These are phyloP conservation scores for Marronus borbonicus DNA, from an alignment of 2,888 invertebrate species.

Conservation along the genomic window DNA sequence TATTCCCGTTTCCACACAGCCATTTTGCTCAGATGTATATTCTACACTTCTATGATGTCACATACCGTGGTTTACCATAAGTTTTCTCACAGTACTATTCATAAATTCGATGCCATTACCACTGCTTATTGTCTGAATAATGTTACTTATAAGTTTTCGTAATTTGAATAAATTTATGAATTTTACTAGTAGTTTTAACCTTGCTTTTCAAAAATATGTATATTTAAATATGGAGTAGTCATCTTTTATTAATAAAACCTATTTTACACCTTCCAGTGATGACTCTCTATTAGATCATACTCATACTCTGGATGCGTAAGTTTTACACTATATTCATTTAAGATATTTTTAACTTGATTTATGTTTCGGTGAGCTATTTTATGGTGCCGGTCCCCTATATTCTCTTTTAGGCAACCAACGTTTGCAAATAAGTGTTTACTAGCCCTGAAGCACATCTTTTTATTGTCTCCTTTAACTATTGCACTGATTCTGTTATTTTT, in stretches of 20 bases:
- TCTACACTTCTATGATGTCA: background rate
- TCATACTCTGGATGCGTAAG: background rate
- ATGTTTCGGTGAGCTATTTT: background rate
- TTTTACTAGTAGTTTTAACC: background rate
- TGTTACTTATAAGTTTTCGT: background rate
- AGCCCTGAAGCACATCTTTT: background rate
- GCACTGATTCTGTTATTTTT: background rate
- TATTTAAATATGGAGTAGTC: background rate
- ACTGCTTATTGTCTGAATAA: background rate
- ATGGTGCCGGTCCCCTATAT: background rate
- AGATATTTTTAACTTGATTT: background rate
- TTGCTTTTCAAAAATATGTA: background rate
- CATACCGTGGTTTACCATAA: background rate
- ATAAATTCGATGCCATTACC: conserved; percentile 4
- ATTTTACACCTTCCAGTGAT: background rate
- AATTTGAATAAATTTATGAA: background rate
- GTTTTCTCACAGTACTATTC: background rate
- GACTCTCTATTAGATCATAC: conserved; percentile 1
- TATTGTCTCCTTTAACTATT: background rate
- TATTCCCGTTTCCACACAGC: background rate
- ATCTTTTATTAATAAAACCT: background rate
- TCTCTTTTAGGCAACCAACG: background rate
- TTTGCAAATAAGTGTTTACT: background rate
- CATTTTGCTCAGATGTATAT: conserved; percentile 34
- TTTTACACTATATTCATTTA: background rate